These are phyloP conservation scores for Saccostrea glomerata DNA, from an alignment of 1,140 invertebrate species.

Conservation along the genomic window DNA sequence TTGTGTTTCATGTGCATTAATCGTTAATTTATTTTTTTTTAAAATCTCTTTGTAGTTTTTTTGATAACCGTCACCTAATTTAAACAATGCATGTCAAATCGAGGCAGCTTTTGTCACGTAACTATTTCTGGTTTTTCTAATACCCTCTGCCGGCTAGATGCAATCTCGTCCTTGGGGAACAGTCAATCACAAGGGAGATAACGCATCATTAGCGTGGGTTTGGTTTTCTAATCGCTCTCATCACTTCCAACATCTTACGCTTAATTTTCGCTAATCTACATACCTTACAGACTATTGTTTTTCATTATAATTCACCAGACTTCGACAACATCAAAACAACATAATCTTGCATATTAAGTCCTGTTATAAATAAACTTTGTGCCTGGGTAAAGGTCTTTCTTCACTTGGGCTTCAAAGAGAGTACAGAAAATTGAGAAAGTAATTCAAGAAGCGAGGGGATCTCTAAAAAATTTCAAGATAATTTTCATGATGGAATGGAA, in stretches of 20 bases:
- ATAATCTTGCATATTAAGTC: not conserved
- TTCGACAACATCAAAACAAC: constrained; percentile 15
- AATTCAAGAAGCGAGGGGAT: not conserved
- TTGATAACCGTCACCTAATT: not conserved
- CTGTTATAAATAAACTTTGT: constrained; percentile 3
- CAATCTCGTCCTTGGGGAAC: not conserved
- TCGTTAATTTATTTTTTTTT: not conserved
- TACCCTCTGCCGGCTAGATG: not conserved
- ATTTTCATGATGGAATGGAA: not conserved
- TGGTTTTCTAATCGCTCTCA: not conserved
- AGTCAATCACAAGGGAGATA: not conserved
- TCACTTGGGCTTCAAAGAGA: not conserved
- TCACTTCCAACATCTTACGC: not conserved
- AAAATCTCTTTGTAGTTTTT: not conserved
- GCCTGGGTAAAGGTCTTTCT: not conserved
- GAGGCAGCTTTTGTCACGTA: not conserved
- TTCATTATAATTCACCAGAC: constrained; percentile 17
- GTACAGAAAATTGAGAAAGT: not conserved
- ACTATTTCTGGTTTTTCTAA: constrained; percentile 16
- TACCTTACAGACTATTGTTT: constrained; percentile 32
- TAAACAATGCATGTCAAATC: not conserved
- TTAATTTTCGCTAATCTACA: constrained; percentile 29
- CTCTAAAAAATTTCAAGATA: not conserved
- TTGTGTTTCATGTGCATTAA: not conserved
- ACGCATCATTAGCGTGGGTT: constrained; percentile 8